Base-by-base conservation (phyloP, 2,888 invertebrate genomes). In the Lycia hirtaria region DNA sequence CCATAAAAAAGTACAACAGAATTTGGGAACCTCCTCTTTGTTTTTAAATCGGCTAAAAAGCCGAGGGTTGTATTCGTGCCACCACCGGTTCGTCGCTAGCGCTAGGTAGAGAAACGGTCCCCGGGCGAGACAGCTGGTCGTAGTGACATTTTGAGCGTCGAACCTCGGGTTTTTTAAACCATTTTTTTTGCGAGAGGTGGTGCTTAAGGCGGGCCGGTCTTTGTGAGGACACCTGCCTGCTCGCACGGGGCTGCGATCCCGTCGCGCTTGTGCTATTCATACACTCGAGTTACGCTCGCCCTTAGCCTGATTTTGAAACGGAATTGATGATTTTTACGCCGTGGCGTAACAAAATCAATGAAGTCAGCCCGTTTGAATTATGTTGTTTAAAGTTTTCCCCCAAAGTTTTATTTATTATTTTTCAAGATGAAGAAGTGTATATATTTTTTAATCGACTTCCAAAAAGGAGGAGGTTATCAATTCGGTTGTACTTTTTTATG, bases 71-170 rank as follows among this genome's bases (percentile, higher is more conserved):
- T 51, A 40, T 22, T 40, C 14, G 20, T 50, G 49, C 33, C 56
- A 48, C 41, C 52, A 57, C 54, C 56, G 53, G 47, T 44, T 58
- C 51, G 41, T 28, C 52, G 54, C n/a, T n/a, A n/a, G 43, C 59
- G 61, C 62, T 71, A 69, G 58, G 62, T 68, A 68, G 65, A 72
- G 72, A 64, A 74, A 77, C 70, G 70, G 73, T 68, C 67, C 68
- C 80, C 78, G 79, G 81, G 80, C 78, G 81, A 77, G 87, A 80
- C 89, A 88, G 88, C 86, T 89, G 89, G 76, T 77, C 87, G 88
- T 78, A 76, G 76, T 82, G 85, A 87, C 84, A 85, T 87, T 88
- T 81, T 79, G 79, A 79, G 69, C 76, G 79, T 71, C 71, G 70
- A 65, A 75, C 69, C 68, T 64, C 66, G 61, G 53, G 52, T 67